Evolutionary conservation across 2,113 vertebrate genomes (phyloP), one percentile per base, ranked within the genome.

Genomic region (Setophaga kirtlandii): DNA sequence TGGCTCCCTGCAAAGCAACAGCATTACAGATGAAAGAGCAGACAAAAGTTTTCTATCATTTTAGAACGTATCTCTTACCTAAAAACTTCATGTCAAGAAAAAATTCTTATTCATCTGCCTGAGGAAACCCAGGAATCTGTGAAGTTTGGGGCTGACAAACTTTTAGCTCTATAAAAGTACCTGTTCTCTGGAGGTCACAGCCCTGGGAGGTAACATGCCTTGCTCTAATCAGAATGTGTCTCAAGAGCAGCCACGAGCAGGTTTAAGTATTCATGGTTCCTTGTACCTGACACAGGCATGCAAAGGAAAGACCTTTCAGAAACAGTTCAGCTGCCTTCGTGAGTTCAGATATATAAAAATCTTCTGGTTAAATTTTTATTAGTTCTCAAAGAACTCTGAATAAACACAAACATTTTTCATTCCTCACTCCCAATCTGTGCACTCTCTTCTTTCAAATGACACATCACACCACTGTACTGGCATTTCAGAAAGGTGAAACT

Each of bases 401-500:
- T 35, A 82, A 62, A 31, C 13, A 24, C 39, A 39, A 65, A 60
- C 5, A 12, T 50, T 49, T 82, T 68, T 64, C 7, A 18, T 39
- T 62, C 41, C 35, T 28, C 39, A 9, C 55, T 71, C 49, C 25
- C 50, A 41, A 3, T 37, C 27, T 18, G 9, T 53, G 15, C 7
- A 42, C n/a, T 31, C 4, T 22, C 52, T 42, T 11, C 12, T 75
- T 90, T 42, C 53, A 64, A 35, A 44, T 16, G 31, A 58, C 74
- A 58, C 14, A 4, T 35, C 35, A 37, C 24, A 63, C 16, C 3
- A 30, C 5, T 65, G 4, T 13, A 28, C 11, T 12, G 20, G 7
- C 18, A 62, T 52, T 80, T 94, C 82, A 44, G 31, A 73, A 86
- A 83, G 46, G 18, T 67, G n/a, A 69, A 79, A 69, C 22, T 76